These are phyloP conservation scores for Leistus spinibarbis DNA, from an alignment of 2,888 invertebrate genomes.

Conservation along the genomic window DNA sequence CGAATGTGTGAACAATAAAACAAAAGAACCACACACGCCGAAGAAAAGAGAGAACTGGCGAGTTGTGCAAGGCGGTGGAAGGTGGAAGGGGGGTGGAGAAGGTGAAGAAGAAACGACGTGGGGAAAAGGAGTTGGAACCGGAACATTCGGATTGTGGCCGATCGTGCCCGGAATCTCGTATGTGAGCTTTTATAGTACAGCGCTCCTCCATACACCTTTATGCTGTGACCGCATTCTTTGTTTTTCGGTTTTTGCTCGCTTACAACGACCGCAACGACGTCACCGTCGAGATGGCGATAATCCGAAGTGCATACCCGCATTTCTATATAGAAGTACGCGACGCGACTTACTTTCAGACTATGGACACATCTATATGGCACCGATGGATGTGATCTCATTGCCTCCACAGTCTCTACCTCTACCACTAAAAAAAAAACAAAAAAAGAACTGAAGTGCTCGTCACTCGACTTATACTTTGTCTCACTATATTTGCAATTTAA, in stretches of 20 bases:
- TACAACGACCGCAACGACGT: not conserved
- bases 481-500: no score
- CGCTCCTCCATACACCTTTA: not conserved
- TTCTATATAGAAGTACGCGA: not conserved
- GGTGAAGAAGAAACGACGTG: not conserved
- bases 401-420: not conserved
- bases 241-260: not conserved
- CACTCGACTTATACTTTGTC: no score
- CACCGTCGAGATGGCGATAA: slow-evolving; percentile 22
- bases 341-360: not conserved
- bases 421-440: not conserved
- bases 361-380: not conserved
- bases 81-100: no score
- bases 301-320: slow-evolving; percentile 32
- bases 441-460: no score
- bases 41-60: not conserved
- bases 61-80: no score
- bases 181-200: not conserved
- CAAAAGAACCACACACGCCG: not conserved
- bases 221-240: not conserved
- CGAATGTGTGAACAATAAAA: not conserved
- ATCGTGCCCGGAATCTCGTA: slow-evolving; percentile 10
- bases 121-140: slow-evolving; percentile 5
- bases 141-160: slow-evolving; percentile 5
- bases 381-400: not conserved